phyloP scores from a whole-genome alignment of 2,797 vertebrate species.

The Taenioides sp. region DNA sequence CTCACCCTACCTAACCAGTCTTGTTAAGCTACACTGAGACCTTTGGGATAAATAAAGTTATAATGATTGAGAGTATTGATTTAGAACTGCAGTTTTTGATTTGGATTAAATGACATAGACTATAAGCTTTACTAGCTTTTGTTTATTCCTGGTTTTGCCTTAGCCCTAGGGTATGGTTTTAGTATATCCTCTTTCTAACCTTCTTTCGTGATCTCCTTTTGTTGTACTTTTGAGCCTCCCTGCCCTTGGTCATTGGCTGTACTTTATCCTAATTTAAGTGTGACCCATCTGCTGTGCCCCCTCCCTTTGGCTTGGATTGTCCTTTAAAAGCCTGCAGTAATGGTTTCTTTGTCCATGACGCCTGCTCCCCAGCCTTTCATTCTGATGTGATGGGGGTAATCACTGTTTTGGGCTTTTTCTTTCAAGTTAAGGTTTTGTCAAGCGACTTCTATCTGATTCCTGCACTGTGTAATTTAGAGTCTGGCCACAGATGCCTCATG shows the following conservation, averaged over 20 bases:
- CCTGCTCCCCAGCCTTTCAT: conserved; percentile 9
- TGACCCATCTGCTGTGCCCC: conserved; percentile 11
- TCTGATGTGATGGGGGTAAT: neutral
- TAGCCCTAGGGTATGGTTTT: neutral
- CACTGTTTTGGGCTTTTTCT: conserved; percentile 2
- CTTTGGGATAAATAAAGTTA: no score
- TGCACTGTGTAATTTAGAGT: neutral
- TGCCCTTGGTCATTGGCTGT: neutral
- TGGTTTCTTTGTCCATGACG: conserved; percentile 1
- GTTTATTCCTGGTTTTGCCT: neutral
- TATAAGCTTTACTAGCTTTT: neutral
- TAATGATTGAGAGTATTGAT: no score
- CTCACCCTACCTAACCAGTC: no score
- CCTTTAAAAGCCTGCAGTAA: conserved; percentile 8
- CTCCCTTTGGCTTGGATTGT: conserved; percentile 18
- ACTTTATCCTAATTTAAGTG: conserved; percentile 16
- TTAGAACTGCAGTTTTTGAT: no score
- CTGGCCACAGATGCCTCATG: neutral
- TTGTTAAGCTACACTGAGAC: no score
- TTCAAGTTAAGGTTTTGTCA: neutral
- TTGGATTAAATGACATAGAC: neutral
- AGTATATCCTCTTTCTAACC: neutral
- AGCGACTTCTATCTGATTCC: neutral
- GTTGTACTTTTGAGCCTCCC: neutral
- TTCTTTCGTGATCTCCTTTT: neutral